phyloP scores from a whole-genome alignment of 2,888 invertebrate genomes.

The Melanophora roralis region DNA sequence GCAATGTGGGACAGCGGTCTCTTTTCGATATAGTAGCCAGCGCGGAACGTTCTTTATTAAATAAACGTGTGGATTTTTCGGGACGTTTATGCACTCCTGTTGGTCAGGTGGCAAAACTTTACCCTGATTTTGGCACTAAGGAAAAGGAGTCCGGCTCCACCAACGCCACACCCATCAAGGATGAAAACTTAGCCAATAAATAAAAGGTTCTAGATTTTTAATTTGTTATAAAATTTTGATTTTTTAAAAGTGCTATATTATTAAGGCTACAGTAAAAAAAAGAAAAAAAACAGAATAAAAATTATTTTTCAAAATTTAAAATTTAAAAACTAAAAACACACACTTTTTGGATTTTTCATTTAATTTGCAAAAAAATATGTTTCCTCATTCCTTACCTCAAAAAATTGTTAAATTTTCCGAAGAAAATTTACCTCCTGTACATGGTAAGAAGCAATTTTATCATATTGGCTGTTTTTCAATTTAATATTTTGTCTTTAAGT shows the following conservation, averaged over 20 bases:
- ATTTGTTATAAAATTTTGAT: background rate
- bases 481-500: slow-evolving; percentile 62
- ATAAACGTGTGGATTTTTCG: slow-evolving; percentile 80
- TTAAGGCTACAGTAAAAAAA: too few relatives aligned
- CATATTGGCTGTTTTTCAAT: background rate
- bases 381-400: slow-evolving; percentile 51
- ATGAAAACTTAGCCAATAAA: slow-evolving; percentile 67
- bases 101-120: slow-evolving; percentile 83
- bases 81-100: slow-evolving; percentile 82
- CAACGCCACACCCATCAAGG: slow-evolving; percentile 66
- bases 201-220: slow-evolving; percentile 25
- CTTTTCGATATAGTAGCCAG: slow-evolving; percentile 80
- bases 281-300: too few relatives aligned
- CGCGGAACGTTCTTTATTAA: slow-evolving; percentile 78
- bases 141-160: slow-evolving; percentile 67
- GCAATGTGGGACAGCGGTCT: slow-evolving; percentile 74
- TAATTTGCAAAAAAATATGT: slow-evolving; percentile 48
- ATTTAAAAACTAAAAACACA: slow-evolving; percentile 28
- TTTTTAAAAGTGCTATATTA: background rate
- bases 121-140: slow-evolving; percentile 81
- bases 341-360: background rate
- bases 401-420: slow-evolving; percentile 70
- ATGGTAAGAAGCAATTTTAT: slow-evolving; percentile 63
- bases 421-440: slow-evolving; percentile 67
- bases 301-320: slow-evolving; percentile 1